Percentiles rank a stretch among this genome's conserved stretches.
Evolutionary conservation across 2,797 vertebrate genomes (phyloP).

Genomic region (Gymnopithys bicolor): DNA sequence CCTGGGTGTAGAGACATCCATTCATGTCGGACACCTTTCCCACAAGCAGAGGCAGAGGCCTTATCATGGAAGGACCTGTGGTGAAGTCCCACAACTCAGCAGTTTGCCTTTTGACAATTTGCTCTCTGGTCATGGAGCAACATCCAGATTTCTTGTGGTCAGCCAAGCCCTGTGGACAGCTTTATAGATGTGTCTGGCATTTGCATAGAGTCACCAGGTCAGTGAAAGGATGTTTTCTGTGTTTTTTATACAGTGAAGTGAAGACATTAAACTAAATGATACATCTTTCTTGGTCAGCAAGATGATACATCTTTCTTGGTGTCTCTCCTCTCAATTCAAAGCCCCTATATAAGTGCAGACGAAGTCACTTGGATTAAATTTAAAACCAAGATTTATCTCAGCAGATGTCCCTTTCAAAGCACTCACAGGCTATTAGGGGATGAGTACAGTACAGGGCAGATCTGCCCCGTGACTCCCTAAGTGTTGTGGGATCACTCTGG

Average conservation of each 20-base stretch:
- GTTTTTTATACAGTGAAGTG: fast-evolving
- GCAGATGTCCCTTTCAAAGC: constrained; percentile 31
- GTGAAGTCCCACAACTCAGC: fast-evolving
- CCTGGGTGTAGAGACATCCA: fast-evolving
- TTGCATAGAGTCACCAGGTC: no score
- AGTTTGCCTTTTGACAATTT: background rate
- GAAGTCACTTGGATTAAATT: constrained; percentile 43
- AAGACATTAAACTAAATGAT: background rate
- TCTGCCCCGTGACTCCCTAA: background rate
- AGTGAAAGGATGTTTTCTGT: background rate
- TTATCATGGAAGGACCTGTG: background rate
- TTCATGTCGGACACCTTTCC: background rate
- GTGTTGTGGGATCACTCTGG: background rate
- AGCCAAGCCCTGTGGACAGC: fast-evolving
- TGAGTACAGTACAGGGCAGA: background rate
- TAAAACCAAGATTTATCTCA: constrained; percentile 47
- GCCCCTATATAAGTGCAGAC: constrained; percentile 24
- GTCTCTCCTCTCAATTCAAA: background rate
- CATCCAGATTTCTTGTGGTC: background rate
- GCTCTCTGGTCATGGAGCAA: background rate
- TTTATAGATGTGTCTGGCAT: fast-evolving
- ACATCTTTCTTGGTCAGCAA: background rate
- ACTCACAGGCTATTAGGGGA: background rate
- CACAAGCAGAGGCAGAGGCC: fast-evolving
- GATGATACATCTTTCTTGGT: background rate